Evolutionary conservation across 2,888 invertebrate genomes (phyloP), one percentile per base, ranked within the genome.

Genomic region (Zaprionus obscuricornis): DNA sequence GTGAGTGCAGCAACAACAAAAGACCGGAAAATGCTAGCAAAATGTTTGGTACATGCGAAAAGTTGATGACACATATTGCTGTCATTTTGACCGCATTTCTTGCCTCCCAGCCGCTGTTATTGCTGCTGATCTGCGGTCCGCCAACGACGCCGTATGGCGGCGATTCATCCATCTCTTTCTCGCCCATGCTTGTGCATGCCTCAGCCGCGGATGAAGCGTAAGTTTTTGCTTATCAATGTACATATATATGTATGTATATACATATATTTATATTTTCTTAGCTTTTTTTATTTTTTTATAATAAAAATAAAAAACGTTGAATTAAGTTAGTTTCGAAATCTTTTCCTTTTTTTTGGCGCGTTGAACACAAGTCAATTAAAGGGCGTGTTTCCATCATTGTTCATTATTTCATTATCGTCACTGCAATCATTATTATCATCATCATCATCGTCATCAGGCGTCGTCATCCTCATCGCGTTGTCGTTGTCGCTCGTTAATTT

Each of bases 21-120:
- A 27, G 40, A 45, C 59, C 60, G 85, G 87, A 90, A 90, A 90
- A 89, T 89, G 89, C 88, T 85, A 89, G 88, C 86, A 89, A 88
- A 88, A 89, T 89, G 89, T 83, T 87, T 85, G 84, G 79, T 73
- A 66, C 84, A 81, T 85, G 88, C 83, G 86, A 87, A 85, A 89
- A 90, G 90, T 89, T 89, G 90, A 89, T 89, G 90, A 88, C 89
- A 89, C 89, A 88, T 87, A 78, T 87, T 62, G 86, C 83, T 71
- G 76, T 89, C 81, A 77, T 88, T 85, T 87, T 89, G 88, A 87
- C 88, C 88, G 87, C 87, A 88, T 87, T 90, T 78, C 85, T 88
- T 46, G 71, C 86, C 73, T 77, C 86, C 70, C 87, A 89, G 65
- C 76, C 86, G 60, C 72, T 89, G 70, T 72, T 89, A 73, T 78